phyloP scores from a whole-genome alignment of 2,113 vertebrate species.

The Myxocyprinus asiaticus region DNA sequence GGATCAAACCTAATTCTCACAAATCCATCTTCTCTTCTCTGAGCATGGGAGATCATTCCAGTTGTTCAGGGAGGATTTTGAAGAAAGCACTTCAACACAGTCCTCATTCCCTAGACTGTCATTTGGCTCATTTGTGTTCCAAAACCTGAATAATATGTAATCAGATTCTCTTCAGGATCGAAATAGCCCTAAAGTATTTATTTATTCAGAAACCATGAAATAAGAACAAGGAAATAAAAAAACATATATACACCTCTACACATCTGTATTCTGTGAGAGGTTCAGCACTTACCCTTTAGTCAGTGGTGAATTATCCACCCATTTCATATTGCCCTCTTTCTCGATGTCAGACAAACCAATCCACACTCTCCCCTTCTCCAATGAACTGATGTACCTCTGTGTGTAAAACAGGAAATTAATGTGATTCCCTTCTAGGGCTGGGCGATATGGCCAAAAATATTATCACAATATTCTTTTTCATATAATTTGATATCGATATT shows the following conservation, averaged over 20 bases:
- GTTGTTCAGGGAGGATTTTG: not conserved
- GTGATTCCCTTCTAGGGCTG: too few species aligned
- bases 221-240: too few species aligned
- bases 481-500: too few species aligned
- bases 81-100: not conserved
- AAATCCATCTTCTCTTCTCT: not conserved
- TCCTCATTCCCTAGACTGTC: not conserved
- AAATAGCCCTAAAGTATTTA: not conserved
- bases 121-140: not conserved
- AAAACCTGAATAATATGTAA: slow-evolving; percentile 11
- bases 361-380: not conserved
- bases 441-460: too few species aligned
- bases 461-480: too few species aligned
- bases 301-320: not conserved
- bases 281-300: not conserved
- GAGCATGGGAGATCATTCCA: slow-evolving; percentile 15
- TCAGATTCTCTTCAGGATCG: not conserved
- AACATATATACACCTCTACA: too few species aligned
- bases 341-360: not conserved
- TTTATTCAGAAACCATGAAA: too few species aligned
- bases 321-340: not conserved
- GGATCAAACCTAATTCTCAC: not conserved
- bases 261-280: not conserved
- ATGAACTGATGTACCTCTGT: not conserved
- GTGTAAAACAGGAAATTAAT: not conserved